Evolutionary conservation across 1,140 invertebrate genomes (phyloP).

Genomic region (Tetranychus urticae): DNA sequence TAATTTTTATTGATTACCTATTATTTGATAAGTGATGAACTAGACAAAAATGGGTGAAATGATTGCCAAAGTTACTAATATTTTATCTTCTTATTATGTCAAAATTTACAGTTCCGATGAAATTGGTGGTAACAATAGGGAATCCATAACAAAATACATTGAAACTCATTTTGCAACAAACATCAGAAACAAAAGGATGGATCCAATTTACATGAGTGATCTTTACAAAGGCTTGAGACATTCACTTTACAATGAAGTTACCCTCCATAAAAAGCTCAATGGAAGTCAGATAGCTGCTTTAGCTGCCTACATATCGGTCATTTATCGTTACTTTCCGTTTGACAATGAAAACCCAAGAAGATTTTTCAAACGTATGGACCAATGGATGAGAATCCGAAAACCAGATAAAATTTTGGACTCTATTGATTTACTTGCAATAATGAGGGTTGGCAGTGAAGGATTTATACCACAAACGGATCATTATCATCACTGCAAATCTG

Average conservation of each 20-base stretch:
- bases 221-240: slow-evolving; percentile 7
- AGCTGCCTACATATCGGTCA: background rate
- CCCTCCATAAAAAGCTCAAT: background rate
- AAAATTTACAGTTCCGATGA: too few species aligned
- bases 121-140: too few species aligned
- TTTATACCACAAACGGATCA: slow-evolving; percentile 9
- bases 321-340: slow-evolving; percentile 8
- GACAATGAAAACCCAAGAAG: slow-evolving; percentile 8
- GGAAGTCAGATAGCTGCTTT: background rate
- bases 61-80: too few species aligned
- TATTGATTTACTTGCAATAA: background rate
- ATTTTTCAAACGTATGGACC: slow-evolving; percentile 8
- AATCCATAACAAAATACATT: too few species aligned
- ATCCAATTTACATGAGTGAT: background rate
- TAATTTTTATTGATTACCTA: too few species aligned
- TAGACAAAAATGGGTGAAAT: too few species aligned
- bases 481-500: slow-evolving; percentile 17
- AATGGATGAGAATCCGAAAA: background rate
- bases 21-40: too few species aligned
- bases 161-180: too few species aligned
- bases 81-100: too few species aligned
- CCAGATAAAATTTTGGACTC: background rate
- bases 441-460: slow-evolving; percentile 2
- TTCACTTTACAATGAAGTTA: slow-evolving; percentile 1
- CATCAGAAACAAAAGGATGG: background rate